Base-by-base conservation (phyloP, 2,113 vertebrate species). In the Piaya cayana region DNA sequence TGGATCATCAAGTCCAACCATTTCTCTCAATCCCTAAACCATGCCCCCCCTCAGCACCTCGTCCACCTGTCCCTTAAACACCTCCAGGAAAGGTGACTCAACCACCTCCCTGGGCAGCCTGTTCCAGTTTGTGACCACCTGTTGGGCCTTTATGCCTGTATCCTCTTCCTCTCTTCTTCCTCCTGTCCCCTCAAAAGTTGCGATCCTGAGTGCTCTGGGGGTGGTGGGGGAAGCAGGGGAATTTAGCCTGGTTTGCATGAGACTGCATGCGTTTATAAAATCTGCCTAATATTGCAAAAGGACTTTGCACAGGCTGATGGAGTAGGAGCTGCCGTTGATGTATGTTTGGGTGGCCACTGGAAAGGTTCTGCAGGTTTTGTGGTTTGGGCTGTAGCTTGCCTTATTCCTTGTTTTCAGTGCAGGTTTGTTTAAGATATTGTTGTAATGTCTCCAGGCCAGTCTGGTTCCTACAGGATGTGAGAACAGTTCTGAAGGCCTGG, bases 41-140 rank as follows among this genome's bases (percentile, higher is more conserved):
- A n/a, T n/a, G n/a, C n/a, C n/a, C n/a, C n/a, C n/a, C n/a, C n/a
- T n/a, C n/a, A n/a, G n/a, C n/a, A n/a, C n/a, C n/a, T n/a, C n/a
- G n/a, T n/a, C n/a, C n/a, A n/a, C n/a, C n/a, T n/a, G n/a, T n/a
- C n/a, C n/a, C n/a, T n/a, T n/a, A n/a, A n/a, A n/a, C n/a, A n/a
- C n/a, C n/a, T n/a, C n/a, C n/a, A n/a, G n/a, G n/a, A n/a, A n/a
- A n/a, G n/a, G n/a, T n/a, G n/a, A n/a, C n/a, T n/a, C n/a, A n/a
- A n/a, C n/a, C n/a, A n/a, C n/a, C n/a, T n/a, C n/a, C n/a, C n/a
- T n/a, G n/a, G n/a, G n/a, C n/a, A n/a, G n/a, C n/a, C n/a, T n/a
- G n/a, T n/a, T 22, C 10, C 3, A 12, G 47, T 52, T 3, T 42
- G 3, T 2, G 5, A 0, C 22, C 5, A 5, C 11, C 6, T 22